phyloP scores from a whole-genome alignment of 2,113 vertebrate genomes.

The Pongo pygmaeus region DNA sequence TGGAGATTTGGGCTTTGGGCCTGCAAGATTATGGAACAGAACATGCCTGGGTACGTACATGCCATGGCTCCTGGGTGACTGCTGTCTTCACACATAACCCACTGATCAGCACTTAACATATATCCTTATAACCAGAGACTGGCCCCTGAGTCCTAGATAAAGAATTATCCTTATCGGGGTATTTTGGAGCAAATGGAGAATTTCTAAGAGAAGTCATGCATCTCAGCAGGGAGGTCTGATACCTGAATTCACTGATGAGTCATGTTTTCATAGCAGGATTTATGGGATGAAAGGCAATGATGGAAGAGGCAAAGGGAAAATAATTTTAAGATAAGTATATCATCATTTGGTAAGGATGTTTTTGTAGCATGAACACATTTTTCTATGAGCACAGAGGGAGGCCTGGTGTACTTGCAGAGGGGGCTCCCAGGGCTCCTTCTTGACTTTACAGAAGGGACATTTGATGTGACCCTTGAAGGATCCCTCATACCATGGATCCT shows the following conservation, averaged over 20 bases:
- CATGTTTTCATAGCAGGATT: neutral
- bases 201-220: neutral
- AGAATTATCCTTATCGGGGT: neutral
- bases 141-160: neutral
- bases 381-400: neutral
- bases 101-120: rapidly evolving
- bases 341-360: neutral
- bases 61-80: neutral
- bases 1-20: neutral
- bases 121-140: neutral
- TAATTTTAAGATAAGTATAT: neutral
- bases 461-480: neutral
- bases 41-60: neutral
- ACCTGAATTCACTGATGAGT: neutral
- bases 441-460: neutral
- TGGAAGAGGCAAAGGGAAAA: neutral
- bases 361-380: neutral
- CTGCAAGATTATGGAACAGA: neutral
- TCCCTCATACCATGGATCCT: neutral
- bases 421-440: neutral
- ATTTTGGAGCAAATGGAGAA: neutral
- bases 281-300: neutral
- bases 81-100: neutral
- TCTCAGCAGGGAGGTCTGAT: neutral
- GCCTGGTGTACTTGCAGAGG: neutral